Base-by-base conservation (phyloP, 2,113 vertebrate species). In the Prionailurus bengalensis region DNA sequence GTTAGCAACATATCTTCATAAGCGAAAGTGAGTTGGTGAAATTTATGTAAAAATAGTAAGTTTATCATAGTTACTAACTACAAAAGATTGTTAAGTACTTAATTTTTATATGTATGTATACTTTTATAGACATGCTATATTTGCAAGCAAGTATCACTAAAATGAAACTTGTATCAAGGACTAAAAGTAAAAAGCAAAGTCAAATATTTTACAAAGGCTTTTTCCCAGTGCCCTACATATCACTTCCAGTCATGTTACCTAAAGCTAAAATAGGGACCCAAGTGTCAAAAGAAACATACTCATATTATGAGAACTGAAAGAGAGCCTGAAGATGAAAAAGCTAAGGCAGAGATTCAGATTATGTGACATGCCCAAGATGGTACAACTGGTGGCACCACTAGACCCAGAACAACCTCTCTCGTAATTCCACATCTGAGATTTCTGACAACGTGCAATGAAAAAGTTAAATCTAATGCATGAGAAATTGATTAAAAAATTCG, bases 141-240 rank as follows among this genome's bases (percentile, higher is more conserved):
- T 51, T 86, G 31, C 95, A 96, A 93, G 13, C 23, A 94, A 85
- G 51, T 55, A 78, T 84, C 63, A 96, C 29, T 96, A 73, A 89
- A 95, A 74, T 53, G 19, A 89, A 91, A 95, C 6, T 76, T 94
- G 68, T 25, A 87, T 79, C 27, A 82, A 92, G 25, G 4, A 89
- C 53, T 92, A 73, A 68, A 95, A 96, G 48, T 45, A 65, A 96
- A 95, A 91, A 80, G 36, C 33, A 93, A 97, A 94, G 42, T 88
- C 76, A 95, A 73, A 53, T 92, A 91, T 79, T 83, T 90, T 68
- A 90, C 15, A 86, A 61, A 63, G 55, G 66, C 31, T 94, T 25
- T 90, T 96, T 92, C 51, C 53, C 94, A 1, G 15, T 42, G 3
- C 31, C 21, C 65, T 79, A 91, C 55, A 76, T 21, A 85, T 95